phyloP scores from a whole-genome alignment of 2,888 invertebrate genomes.

The Eumacrocentrus americanus region DNA sequence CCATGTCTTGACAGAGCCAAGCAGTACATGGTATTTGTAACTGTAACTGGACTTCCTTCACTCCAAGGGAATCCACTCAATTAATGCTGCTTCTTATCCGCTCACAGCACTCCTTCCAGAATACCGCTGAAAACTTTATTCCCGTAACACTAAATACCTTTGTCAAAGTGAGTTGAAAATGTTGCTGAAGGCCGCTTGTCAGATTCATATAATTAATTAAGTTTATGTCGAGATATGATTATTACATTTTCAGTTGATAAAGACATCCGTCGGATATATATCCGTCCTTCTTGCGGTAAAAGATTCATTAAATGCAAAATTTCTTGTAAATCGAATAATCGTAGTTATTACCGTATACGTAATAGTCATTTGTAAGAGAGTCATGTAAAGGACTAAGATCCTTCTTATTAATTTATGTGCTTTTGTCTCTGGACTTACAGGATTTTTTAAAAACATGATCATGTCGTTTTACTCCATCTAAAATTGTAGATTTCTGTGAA shows the following conservation, averaged over 20 bases:
- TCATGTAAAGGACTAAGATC: no score
- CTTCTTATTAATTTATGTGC: no score
- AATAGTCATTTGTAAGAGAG: no score
- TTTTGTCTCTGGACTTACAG: no score
- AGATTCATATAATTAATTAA: neutral
- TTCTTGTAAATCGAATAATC: no score
- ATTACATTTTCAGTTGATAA: slow-evolving; percentile 3
- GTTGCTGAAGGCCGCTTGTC: neutral
- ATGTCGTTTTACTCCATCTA: no score
- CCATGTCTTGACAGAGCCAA: neutral
- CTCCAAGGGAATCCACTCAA: neutral
- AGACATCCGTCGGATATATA: no score
- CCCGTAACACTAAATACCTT: slow-evolving; percentile 5
- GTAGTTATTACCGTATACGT: no score
- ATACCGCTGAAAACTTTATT: neutral
- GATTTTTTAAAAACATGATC: no score
- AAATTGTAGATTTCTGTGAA: no score
- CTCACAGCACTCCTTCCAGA: neutral
- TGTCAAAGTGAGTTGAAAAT: neutral
- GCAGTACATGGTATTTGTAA: neutral
- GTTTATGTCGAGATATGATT: neutral
- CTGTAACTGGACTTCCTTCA: slow-evolving; percentile 1
- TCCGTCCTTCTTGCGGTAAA: slow-evolving; percentile 5
- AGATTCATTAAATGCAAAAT: no score
- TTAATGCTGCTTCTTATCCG: neutral